These are phyloP conservation scores for Phrixothrix hirtus DNA, from an alignment of 2,888 invertebrate genomes.

Conservation along the genomic window DNA sequence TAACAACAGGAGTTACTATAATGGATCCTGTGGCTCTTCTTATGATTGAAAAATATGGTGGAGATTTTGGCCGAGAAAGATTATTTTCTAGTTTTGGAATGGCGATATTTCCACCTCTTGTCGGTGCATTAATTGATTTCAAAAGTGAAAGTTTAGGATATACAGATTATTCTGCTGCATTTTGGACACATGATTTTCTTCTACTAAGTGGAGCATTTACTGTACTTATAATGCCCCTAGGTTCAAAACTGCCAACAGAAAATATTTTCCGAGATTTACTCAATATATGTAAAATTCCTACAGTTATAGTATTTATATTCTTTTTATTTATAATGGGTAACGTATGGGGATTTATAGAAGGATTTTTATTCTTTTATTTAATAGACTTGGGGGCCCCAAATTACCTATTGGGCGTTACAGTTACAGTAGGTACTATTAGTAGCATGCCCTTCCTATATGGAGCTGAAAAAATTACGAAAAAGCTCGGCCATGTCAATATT, in stretches of 20 bases:
- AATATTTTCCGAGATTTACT: constrained; percentile 75
- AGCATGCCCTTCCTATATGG: constrained; percentile 84
- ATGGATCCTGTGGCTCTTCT: constrained; percentile 87
- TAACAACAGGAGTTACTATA: constrained; percentile 83
- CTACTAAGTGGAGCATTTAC: constrained; percentile 73
- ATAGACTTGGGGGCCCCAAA: constrained; percentile 83
- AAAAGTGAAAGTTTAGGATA: constrained; percentile 69
- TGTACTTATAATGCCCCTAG: constrained; percentile 77
- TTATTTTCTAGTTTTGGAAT: constrained; percentile 80
- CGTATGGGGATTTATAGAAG: constrained; percentile 88
- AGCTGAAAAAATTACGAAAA: constrained; percentile 79
- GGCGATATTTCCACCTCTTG: constrained; percentile 81
- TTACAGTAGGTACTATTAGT: constrained; percentile 82
- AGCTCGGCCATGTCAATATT: constrained; percentile 81
- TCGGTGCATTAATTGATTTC: constrained; percentile 77
- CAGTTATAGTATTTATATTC: constrained; percentile 78
- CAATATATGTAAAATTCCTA: constrained; percentile 76
- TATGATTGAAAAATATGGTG: constrained; percentile 82
- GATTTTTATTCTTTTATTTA: constrained; percentile 83
- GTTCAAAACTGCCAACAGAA: constrained; percentile 76
- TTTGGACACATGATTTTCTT: constrained; percentile 77
- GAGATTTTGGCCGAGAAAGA: constrained; percentile 80
- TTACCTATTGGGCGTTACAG: constrained; percentile 79
- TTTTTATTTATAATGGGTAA: constrained; percentile 82
- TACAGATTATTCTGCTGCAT: constrained; percentile 87